Percentiles rank a stretch among this genome's conserved stretches.
Conservation (phyloP, 2,113 vertebrate species). For the Myotis yumanensis region DNA sequence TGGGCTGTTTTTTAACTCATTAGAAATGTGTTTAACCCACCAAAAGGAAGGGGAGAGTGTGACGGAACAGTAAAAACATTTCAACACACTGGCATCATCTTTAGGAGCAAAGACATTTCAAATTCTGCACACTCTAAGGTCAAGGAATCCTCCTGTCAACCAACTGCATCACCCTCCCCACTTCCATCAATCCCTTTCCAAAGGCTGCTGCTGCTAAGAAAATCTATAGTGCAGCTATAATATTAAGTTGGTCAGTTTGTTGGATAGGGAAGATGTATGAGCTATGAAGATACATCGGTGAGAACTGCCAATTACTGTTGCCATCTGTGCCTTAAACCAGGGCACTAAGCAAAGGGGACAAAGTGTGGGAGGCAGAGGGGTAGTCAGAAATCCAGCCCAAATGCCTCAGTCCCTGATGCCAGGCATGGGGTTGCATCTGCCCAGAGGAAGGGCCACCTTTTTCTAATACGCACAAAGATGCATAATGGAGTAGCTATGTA, state of each 20-base stretch:
- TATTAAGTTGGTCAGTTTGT: fast-evolving
- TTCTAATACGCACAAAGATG: background rate
- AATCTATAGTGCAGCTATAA: background rate
- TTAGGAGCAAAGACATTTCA: background rate
- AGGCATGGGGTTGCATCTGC: background rate
- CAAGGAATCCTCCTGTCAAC: background rate
- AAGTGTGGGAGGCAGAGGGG: fast-evolving
- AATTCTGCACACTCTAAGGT: background rate
- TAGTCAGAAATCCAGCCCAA: background rate
- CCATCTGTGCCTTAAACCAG: background rate
- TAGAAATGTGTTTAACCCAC: background rate
- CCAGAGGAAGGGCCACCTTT: background rate
- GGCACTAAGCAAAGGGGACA: background rate
- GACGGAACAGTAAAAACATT: background rate
- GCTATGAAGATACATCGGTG: background rate
- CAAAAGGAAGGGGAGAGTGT: background rate
- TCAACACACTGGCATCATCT: background rate
- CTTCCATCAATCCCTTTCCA: background rate
- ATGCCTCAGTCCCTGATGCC: background rate
- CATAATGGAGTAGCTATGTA: background rate
- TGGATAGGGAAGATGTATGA: background rate
- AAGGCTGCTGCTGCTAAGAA: background rate
- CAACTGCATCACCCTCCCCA: background rate
- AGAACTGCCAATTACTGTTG: background rate
- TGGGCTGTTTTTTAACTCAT: background rate